These are phyloP conservation scores for Acanthurus leucopareius DNA, from an alignment of 2,797 vertebrate species.

Conservation along the genomic window DNA sequence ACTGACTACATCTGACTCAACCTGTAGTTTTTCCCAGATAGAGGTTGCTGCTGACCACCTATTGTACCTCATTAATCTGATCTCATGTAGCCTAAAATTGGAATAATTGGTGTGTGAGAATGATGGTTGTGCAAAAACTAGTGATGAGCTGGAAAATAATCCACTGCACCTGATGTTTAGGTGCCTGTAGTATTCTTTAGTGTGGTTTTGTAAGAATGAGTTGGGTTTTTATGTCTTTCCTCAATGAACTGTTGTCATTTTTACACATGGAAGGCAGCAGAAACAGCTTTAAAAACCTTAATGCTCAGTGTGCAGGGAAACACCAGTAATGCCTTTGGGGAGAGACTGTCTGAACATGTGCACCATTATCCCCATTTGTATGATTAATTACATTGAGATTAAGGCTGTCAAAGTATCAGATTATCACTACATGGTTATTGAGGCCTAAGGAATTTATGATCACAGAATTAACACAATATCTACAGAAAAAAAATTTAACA, in stretches of 20 bases:
- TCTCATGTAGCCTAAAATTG: not conserved
- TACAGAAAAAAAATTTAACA: no score
- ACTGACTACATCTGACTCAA: not conserved
- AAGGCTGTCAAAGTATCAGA: not conserved
- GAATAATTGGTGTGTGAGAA: not conserved
- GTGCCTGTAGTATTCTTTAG: not conserved
- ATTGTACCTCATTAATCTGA: not conserved
- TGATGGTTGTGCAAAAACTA: no score
- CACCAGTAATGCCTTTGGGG: not conserved
- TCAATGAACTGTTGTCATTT: not conserved
- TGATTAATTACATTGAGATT: not conserved
- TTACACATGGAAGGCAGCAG: not conserved
- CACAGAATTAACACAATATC: no score
- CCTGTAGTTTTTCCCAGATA: not conserved
- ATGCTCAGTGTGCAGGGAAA: not conserved
- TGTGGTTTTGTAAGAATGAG: not conserved
- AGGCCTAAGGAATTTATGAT: no score
- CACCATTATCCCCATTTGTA: not conserved
- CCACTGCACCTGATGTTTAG: not conserved
- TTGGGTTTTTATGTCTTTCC: not conserved
- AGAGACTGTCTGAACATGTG: not conserved
- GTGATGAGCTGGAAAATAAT: not conserved
- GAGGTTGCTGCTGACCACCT: conserved; percentile 1
- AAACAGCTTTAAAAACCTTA: not conserved
- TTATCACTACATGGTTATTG: no score